Conservation (phyloP, 2,888 invertebrate genomes). For the Timema podura region DNA sequence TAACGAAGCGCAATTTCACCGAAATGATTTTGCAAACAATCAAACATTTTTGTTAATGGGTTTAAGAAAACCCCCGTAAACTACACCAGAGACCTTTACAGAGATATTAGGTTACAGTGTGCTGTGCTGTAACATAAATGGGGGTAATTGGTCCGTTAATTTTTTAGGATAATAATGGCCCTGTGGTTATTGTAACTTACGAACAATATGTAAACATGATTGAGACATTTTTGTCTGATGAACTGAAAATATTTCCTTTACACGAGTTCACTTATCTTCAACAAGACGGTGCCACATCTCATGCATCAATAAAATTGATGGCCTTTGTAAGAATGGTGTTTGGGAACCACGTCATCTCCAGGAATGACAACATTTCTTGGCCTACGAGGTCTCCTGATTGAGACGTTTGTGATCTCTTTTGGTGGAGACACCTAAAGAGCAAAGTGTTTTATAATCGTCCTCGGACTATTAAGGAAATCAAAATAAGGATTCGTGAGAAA, state of each 20-base stretch:
- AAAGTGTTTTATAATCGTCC: no score
- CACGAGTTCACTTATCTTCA: neutral
- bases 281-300: constrained; percentile 3
- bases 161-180: neutral
- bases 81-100: constrained; percentile 12
- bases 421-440: neutral
- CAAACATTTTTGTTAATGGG: constrained; percentile 2
- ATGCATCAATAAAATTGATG: neutral
- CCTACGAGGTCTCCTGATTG: neutral
- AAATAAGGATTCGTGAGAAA: no score
- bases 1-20: constrained; percentile 20
- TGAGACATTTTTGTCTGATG: neutral
- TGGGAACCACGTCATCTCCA: neutral
- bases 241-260: neutral
- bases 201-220: neutral
- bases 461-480: no score
- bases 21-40: constrained; percentile 14
- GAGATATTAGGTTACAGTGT: constrained; percentile 14
- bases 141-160: neutral
- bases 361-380: neutral
- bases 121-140: constrained; percentile 12
- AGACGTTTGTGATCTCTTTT: neutral
- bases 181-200: neutral
- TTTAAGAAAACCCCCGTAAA: neutral
- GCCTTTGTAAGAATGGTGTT: neutral